Evolutionary conservation across 2,888 invertebrate genomes (phyloP).

Genomic region (Panzeria rudis): DNA sequence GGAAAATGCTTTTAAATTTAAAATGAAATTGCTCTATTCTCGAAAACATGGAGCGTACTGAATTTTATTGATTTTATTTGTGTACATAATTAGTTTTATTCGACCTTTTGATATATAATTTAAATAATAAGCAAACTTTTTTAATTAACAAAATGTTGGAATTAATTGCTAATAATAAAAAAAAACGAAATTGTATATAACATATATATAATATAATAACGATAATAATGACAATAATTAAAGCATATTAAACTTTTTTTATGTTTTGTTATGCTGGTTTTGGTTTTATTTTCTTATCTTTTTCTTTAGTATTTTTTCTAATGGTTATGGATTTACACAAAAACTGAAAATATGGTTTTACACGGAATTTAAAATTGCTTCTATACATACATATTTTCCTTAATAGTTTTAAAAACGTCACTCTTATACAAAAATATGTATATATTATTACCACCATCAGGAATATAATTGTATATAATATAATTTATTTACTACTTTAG

Average conservation of each 20-base stretch:
- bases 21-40: too few species aligned
- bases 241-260: constrained; percentile 27
- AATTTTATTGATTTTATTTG: too few species aligned
- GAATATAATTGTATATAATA: constrained; percentile 63
- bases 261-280: constrained; percentile 36
- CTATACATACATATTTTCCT: constrained; percentile 26
- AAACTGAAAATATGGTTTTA: constrained; percentile 28
- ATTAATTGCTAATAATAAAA: too few species aligned
- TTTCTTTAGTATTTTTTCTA: constrained; percentile 24
- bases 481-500: constrained; percentile 46
- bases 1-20: too few species aligned
- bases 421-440: constrained; percentile 27
- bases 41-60: too few species aligned
- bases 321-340: constrained; percentile 43
- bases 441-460: constrained; percentile 45
- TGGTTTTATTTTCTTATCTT: constrained; percentile 30
- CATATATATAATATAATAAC: constrained; percentile 36
- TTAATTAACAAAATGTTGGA: constrained; percentile 2
- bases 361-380: not conserved
- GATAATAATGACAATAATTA: constrained; percentile 20
- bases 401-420: constrained; percentile 33
- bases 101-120: too few species aligned
- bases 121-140: too few species aligned
- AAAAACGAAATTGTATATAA: constrained; percentile 46
- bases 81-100: too few species aligned